Conservation (phyloP, 2,888 invertebrate species). For the Lamellibrachia satsuma region DNA sequence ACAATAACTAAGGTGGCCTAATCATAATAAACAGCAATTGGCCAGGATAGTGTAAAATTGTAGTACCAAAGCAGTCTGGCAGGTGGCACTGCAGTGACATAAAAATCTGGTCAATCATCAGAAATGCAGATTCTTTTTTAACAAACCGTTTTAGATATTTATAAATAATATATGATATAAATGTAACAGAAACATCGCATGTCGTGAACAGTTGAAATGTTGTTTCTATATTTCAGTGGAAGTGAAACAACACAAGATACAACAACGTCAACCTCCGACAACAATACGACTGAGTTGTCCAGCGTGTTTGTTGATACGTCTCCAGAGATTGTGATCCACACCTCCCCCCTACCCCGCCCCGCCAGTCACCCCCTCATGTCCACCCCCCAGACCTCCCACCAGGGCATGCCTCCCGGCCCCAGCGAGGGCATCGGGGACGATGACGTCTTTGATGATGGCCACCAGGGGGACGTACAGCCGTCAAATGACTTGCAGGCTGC, state of each 20-base stretch:
- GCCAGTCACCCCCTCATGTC: constrained; percentile 17
- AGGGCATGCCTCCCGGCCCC: not conserved
- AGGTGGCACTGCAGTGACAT: not conserved
- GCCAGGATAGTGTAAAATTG: too few species aligned
- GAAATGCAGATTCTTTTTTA: not conserved
- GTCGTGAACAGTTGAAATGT: too few species aligned
- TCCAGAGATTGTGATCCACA: not conserved
- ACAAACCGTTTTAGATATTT: not conserved
- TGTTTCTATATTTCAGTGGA: not conserved
- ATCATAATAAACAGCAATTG: too few species aligned
- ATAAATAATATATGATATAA: not conserved
- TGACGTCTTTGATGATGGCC: not conserved
- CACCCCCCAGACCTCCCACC: not conserved
- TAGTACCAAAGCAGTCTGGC: not conserved
- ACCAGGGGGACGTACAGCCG: not conserved
- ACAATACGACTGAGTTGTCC: not conserved
- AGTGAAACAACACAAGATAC: not conserved
- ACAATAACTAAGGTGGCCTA: not conserved
- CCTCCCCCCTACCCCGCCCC: not conserved
- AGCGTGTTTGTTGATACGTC: constrained; percentile 3
- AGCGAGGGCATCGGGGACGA: not conserved
- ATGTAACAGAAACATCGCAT: too few species aligned
- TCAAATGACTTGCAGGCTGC: not conserved
- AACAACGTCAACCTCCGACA: not conserved
- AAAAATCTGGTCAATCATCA: not conserved